These are phyloP conservation scores for Crenuchus spilurus DNA, from an alignment of 2,797 vertebrate genomes.

Conservation along the genomic window DNA sequence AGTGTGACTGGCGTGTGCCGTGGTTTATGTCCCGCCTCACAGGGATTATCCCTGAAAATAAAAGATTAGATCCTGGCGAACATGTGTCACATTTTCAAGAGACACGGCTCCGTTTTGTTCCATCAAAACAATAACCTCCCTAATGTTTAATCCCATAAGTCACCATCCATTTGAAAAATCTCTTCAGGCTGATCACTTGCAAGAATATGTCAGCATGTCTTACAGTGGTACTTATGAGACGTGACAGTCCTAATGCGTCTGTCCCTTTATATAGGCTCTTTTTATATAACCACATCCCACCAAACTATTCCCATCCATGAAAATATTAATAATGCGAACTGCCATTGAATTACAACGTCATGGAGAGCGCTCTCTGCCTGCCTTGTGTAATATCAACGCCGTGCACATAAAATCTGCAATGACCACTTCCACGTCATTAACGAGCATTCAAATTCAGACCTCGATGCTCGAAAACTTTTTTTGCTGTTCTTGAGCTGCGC, in stretches of 20 bases:
- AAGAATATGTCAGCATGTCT: conserved; percentile 26
- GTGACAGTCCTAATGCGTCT: not conserved
- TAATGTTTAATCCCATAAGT: conserved; percentile 31
- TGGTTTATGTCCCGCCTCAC: conserved; percentile 51
- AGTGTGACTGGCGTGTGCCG: not conserved
- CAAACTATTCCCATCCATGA: not conserved
- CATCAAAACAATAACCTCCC: conserved; percentile 47
- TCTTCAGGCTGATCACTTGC: conserved; percentile 25
- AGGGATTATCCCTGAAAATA: conserved; percentile 63
- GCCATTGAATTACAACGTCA: no score
- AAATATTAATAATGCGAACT: no score
- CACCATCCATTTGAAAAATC: conserved; percentile 31
- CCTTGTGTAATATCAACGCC: no score
- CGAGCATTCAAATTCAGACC: no score
- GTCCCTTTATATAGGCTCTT: not conserved
- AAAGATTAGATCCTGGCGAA: conserved; percentile 68
- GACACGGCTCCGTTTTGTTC: conserved; percentile 52
- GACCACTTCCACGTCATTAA: no score
- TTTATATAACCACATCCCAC: not conserved
- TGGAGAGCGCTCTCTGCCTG: no score
- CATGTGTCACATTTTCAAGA: conserved; percentile 63
- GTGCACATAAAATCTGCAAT: no score
- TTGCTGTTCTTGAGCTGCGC: not conserved
- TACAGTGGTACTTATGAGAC: not conserved
- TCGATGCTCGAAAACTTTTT: not conserved